Percentiles rank a stretch among this genome's conserved stretches.
Evolutionary conservation across 2,888 invertebrate genomes (phyloP).

Genomic region (Salticus scenicus): DNA sequence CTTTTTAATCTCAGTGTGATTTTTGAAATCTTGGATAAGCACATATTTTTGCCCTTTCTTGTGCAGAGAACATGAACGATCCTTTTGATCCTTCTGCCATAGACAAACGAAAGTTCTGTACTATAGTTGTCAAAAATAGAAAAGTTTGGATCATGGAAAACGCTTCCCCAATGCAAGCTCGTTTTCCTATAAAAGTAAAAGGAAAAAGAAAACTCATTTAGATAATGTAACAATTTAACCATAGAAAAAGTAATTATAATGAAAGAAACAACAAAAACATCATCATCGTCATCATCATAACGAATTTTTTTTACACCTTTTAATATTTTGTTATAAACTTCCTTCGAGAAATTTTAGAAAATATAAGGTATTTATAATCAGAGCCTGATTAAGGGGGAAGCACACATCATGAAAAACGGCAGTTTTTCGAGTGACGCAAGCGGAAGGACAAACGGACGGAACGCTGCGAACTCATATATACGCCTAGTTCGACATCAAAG

Average conservation of each 20-base stretch:
- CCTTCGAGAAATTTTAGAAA: too few relatives aligned
- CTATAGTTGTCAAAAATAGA: conserved; percentile 34
- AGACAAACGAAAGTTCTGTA: conserved; percentile 34
- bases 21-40: not conserved
- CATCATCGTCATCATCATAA: too few relatives aligned
- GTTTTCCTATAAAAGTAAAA: conserved; percentile 29
- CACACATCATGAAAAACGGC: too few relatives aligned
- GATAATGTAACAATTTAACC: not conserved
- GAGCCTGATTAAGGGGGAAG: too few relatives aligned
- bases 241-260: not conserved
- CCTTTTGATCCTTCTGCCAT: not conserved
- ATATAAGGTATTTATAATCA: too few relatives aligned
- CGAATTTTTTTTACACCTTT: too few relatives aligned
- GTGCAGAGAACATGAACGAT: not conserved
- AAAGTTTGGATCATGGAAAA: conserved; percentile 44
- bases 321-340: too few relatives aligned
- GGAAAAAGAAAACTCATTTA: not conserved
- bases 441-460: too few relatives aligned
- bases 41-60: not conserved
- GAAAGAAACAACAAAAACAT: too few relatives aligned
- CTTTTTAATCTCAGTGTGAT: not conserved
- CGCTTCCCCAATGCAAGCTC: conserved; percentile 44
- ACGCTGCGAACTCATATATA: too few relatives aligned
- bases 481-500: too few relatives aligned
- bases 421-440: too few relatives aligned